Evolutionary conservation across 2,888 invertebrate genomes (phyloP).

Genomic region (Euclidia mi): DNA sequence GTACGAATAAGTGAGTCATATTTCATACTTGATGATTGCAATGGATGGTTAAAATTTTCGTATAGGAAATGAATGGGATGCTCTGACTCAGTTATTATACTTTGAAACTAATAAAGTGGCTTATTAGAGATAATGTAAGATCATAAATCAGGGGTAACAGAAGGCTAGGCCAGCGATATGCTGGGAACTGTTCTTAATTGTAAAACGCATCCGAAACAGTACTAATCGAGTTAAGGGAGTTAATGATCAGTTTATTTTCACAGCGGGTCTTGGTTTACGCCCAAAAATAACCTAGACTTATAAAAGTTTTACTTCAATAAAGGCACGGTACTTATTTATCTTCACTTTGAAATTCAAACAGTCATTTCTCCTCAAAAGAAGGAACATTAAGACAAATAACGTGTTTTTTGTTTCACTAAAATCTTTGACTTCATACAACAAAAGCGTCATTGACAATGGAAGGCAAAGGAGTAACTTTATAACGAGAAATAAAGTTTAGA

Average conservation of each 20-base stretch:
- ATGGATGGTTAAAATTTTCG: background rate
- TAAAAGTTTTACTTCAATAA: too few species aligned
- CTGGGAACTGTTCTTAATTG: too few species aligned
- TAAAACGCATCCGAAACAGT: too few species aligned
- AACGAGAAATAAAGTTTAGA: slow-evolving; percentile 49
- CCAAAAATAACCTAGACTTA: too few species aligned
- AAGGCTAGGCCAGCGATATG: too few species aligned
- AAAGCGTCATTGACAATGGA: slow-evolving; percentile 21
- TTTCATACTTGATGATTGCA: background rate
- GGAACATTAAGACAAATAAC: slow-evolving; percentile 11
- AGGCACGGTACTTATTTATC: background rate
- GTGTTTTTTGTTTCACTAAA: slow-evolving; percentile 14
- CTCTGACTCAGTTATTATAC: too few species aligned
- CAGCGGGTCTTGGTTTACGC: too few species aligned
- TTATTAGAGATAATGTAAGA: too few species aligned
- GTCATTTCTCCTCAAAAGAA: slow-evolving; percentile 8
- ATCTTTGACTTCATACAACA: slow-evolving; percentile 22
- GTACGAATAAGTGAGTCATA: slow-evolving; percentile 5
- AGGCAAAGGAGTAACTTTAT: slow-evolving; percentile 38
- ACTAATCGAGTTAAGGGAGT: too few species aligned
- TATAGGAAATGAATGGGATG: background rate
- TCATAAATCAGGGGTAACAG: too few species aligned
- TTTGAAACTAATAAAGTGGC: too few species aligned
- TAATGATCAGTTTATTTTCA: too few species aligned
- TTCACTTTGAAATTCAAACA: slow-evolving; percentile 1